Conservation (phyloP, 2,888 invertebrate genomes). For the Leptothorax acervorum region DNA sequence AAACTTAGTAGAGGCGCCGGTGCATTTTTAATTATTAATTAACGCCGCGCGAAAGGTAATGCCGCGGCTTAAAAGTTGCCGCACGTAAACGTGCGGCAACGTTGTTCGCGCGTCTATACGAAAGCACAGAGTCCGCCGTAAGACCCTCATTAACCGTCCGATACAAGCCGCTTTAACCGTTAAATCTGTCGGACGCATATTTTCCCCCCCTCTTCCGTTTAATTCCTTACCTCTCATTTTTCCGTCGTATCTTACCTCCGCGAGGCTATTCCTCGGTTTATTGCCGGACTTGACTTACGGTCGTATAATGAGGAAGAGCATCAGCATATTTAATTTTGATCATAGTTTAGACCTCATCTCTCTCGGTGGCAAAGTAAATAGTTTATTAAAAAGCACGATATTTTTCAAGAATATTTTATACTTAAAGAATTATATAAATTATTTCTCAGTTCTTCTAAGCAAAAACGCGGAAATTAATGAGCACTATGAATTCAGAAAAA, state of each 20-base stretch:
- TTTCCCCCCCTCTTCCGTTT: not conserved
- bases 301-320: not conserved
- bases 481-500: not conserved
- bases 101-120: not conserved
- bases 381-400: not conserved
- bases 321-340: not conserved
- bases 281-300: not conserved
- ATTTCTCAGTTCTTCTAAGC: not conserved
- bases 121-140: conserved; percentile 24
- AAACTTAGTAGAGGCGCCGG: conserved; percentile 48
- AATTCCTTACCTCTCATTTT: conserved; percentile 19
- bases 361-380: not conserved
- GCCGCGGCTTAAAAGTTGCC: conserved; percentile 63
- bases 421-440: not conserved
- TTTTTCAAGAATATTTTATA: not conserved
- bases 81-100: conserved; percentile 53
- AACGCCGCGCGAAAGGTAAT: conserved; percentile 67
- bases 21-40: conserved; percentile 77
- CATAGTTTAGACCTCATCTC: not conserved
- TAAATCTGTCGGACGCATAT: conserved; percentile 57
- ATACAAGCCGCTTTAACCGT: conserved; percentile 62
- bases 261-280: not conserved
- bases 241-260: not conserved
- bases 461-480: not conserved
- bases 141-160: conserved; percentile 64